Percentiles rank a stretch among this genome's conserved stretches.
Evolutionary conservation across 64 coral and sea anemone genomes (phyloP).

Genomic region (Cladopsammia gracilis): DNA sequence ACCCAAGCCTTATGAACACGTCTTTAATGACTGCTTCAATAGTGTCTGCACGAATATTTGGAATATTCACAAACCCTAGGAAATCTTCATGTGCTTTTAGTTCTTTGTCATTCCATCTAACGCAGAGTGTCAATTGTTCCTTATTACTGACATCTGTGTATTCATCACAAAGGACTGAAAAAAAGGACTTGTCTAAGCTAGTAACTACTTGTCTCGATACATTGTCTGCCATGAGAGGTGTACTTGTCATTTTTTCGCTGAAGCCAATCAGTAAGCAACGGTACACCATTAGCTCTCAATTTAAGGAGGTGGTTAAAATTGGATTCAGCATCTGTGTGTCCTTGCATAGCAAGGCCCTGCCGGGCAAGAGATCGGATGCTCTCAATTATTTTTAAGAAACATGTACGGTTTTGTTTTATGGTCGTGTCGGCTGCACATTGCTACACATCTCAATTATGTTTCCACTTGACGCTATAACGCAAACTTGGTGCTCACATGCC

Average conservation of each 20-base stretch:
- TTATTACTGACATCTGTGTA: constrained; percentile 80
- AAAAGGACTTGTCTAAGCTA: not conserved
- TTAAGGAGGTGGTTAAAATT: constrained; percentile 47
- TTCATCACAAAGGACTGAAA: constrained; percentile 60
- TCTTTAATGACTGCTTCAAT: constrained; percentile 80
- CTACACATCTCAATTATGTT: constrained; percentile 18
- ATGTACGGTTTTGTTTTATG: constrained; percentile 37
- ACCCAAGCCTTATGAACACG: constrained; percentile 60
- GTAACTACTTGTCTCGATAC: constrained; percentile 21
- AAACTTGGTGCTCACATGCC: not conserved
- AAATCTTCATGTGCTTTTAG: no score
- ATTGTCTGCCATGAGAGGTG: constrained; percentile 36
- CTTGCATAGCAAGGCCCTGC: constrained; percentile 23
- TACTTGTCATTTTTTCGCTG: constrained; percentile 31
- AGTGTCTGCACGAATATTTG: constrained; percentile 67
- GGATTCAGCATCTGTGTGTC: constrained; percentile 11
- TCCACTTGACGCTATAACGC: not conserved
- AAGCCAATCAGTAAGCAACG: constrained; percentile 43
- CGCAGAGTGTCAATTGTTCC: constrained; percentile 84
- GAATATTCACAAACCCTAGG: constrained; percentile 68
- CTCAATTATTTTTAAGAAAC: constrained; percentile 13
- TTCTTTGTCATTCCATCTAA: constrained; percentile 84
- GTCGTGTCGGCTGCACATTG: not conserved
- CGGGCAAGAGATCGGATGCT: not conserved
- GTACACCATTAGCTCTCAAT: constrained; percentile 46